phyloP scores from a whole-genome alignment of 30 jellyfish, hydroid and myxozoan genomes.

The Aurelia sp. region DNA sequence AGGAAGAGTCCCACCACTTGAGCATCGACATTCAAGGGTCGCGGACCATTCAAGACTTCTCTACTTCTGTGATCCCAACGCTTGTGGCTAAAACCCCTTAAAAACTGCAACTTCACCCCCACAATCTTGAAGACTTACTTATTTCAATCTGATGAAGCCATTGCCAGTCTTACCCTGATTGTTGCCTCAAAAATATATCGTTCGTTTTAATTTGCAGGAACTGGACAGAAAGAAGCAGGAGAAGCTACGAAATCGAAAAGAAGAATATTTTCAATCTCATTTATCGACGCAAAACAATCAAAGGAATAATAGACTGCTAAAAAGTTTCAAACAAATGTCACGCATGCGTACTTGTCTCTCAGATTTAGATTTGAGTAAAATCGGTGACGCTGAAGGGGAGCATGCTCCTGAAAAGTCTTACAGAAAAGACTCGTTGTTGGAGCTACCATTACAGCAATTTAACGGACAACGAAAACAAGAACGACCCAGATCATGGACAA shows the following conservation, averaged over 20 bases:
- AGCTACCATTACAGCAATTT: neutral
- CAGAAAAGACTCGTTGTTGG: neutral
- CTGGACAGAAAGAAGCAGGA: slow-evolving; percentile 50
- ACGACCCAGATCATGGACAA: slow-evolving; percentile 48
- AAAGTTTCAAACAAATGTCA: slow-evolving; percentile 69
- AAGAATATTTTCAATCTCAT: slow-evolving; percentile 54
- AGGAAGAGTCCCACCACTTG: no score
- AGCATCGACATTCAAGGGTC: no score
- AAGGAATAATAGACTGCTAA: slow-evolving; percentile 45
- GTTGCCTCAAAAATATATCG: no score
- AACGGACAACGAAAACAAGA: neutral
- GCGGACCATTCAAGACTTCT: no score
- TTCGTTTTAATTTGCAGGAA: slow-evolving; percentile 10
- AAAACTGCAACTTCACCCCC: no score
- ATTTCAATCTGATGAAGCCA: no score
- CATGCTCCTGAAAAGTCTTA: neutral
- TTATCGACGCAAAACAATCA: slow-evolving; percentile 42
- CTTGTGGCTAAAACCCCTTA: no score
- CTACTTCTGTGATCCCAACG: no score
- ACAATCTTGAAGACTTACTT: no score
- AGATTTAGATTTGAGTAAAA: slow-evolving; percentile 50
- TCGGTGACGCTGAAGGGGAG: slow-evolving; percentile 32
- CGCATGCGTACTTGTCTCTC: slow-evolving; percentile 68
- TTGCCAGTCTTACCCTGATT: no score
- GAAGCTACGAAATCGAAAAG: slow-evolving; percentile 44